These are phyloP conservation scores for Pollenia angustigena DNA, from an alignment of 2,888 invertebrate species.

Conservation along the genomic window DNA sequence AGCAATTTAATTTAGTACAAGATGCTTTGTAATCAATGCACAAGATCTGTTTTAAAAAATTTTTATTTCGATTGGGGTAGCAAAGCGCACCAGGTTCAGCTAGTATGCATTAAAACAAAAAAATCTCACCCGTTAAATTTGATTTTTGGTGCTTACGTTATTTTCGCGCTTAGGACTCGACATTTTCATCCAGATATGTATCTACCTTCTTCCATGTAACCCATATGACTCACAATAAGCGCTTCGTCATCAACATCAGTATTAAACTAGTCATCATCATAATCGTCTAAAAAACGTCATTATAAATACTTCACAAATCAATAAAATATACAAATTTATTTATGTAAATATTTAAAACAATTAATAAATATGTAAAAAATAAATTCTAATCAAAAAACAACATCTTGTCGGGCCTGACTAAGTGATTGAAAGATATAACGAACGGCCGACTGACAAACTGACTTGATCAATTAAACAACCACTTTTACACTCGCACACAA, in stretches of 20 bases:
- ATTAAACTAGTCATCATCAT: neutral
- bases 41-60: too few species aligned
- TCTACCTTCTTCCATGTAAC: neutral
- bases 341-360: constrained; percentile 32
- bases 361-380: constrained; percentile 40
- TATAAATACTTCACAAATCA: constrained; percentile 35
- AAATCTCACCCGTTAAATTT: too few species aligned
- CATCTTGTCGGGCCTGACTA: constrained; percentile 29
- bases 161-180: too few species aligned
- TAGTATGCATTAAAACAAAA: too few species aligned
- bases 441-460: constrained; percentile 16
- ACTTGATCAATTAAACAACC: constrained; percentile 5
- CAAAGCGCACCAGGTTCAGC: too few species aligned
- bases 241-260: constrained; percentile 5
- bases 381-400: constrained; percentile 21
- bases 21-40: too few species aligned
- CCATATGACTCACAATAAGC: constrained; percentile 26
- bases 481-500: neutral
- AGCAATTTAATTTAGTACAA: too few species aligned
- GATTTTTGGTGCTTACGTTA: too few species aligned
- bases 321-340: constrained; percentile 53
- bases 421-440: neutral
- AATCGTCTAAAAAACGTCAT: constrained; percentile 31
- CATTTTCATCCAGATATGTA: neutral
- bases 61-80: too few species aligned